Percentiles rank a stretch among this genome's conserved stretches.
Conservation (phyloP, 2,113 vertebrate species). For the Dipodomys stephensi region DNA sequence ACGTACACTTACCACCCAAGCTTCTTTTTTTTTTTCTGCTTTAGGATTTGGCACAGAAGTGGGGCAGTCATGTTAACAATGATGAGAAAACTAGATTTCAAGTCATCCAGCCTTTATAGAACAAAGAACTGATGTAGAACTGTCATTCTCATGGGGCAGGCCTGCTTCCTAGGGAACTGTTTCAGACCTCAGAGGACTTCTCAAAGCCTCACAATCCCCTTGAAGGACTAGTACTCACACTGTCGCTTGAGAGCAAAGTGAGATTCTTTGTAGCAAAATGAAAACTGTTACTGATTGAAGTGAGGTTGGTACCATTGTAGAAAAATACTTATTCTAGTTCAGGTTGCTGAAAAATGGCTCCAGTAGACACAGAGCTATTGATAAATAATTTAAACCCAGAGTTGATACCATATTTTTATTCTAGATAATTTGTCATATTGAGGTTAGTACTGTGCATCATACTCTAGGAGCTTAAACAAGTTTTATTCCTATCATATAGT, state of each 20-base stretch:
- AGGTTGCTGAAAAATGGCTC: slow-evolving; percentile 31
- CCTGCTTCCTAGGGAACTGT: neutral
- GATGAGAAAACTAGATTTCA: slow-evolving; percentile 2
- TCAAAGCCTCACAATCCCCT: neutral
- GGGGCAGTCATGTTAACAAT: neutral
- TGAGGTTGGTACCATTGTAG: neutral
- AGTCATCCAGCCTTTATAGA: slow-evolving; percentile 4
- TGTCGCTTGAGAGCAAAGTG: neutral
- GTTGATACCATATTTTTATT: neutral
- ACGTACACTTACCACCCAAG: neutral
- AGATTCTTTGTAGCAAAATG: neutral
- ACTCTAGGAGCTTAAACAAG: slow-evolving; percentile 16
- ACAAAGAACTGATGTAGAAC: neutral
- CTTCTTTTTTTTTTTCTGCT: neutral
- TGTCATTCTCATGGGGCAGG: neutral
- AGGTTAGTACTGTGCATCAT: neutral
- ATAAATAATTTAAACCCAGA: slow-evolving; percentile 18
- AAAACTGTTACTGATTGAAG: neutral
- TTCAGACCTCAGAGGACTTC: neutral
- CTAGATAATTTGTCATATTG: slow-evolving; percentile 14
- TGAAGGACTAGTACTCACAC: neutral
- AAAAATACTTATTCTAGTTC: neutral
- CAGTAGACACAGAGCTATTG: neutral
- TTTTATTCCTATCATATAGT: slow-evolving; percentile 35
- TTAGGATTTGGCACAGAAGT: neutral